A percentile compares a stretch with the other conserved stretches of the same genome.
Evolutionary conservation across 2,797 vertebrate species (phyloP).

Genomic region (Martes flavigula): DNA sequence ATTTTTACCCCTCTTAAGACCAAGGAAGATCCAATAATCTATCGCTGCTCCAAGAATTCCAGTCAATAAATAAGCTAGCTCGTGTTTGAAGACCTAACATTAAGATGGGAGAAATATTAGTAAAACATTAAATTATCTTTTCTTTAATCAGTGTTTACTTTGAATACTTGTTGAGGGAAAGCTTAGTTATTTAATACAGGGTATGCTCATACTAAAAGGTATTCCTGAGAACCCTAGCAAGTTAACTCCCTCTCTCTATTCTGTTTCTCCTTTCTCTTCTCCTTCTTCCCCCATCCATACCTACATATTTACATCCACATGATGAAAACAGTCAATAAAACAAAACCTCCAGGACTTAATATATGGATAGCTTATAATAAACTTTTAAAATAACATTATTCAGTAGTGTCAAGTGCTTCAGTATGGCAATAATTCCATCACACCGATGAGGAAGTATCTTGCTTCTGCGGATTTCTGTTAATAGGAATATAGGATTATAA

Average conservation of each 20-base stretch:
- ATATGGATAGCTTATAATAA: background rate
- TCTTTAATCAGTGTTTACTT: background rate
- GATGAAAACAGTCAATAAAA: background rate
- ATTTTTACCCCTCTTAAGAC: slow-evolving; percentile 89
- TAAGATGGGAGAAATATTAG: slow-evolving; percentile 30
- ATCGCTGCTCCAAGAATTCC: slow-evolving; percentile 90
- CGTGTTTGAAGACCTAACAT: slow-evolving; percentile 84
- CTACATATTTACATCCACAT: background rate
- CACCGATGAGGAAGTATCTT: background rate
- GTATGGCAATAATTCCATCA: background rate
- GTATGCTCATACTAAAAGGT: background rate
- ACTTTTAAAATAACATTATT: background rate
- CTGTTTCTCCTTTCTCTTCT: background rate
- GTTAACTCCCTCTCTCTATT: background rate
- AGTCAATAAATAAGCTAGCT: slow-evolving; percentile 87
- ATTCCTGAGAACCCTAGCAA: slow-evolving; percentile 27
- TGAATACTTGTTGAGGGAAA: background rate
- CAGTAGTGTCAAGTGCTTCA: background rate
- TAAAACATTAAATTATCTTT: background rate
- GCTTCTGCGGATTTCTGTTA: background rate
- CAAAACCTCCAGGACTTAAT: background rate
- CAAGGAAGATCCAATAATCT: slow-evolving; percentile 93
- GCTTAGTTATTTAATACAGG: background rate
- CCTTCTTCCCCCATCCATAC: background rate
- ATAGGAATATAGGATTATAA: background rate